A percentile compares a stretch with the other conserved stretches of the same genome.
Conservation (phyloP, 2,113 vertebrate species). For the Hippopotamus amphibius region DNA sequence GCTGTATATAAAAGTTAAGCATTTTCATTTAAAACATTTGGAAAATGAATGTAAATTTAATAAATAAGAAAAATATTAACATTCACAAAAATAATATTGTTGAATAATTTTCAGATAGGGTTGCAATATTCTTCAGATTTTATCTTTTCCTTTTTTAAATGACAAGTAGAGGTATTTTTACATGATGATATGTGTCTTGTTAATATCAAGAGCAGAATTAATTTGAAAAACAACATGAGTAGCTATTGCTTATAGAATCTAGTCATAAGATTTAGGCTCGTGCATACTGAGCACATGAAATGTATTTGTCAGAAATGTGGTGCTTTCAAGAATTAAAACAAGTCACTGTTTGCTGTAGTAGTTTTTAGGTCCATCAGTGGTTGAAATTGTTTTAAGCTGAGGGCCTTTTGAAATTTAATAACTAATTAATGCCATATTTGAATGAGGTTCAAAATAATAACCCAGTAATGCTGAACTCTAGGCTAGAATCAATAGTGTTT, state of each 20-base stretch:
- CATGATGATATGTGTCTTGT: neutral
- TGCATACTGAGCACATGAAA: neutral
- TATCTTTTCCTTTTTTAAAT: neutral
- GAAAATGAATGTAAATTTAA: neutral
- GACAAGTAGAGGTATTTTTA: neutral
- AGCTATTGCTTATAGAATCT: neutral
- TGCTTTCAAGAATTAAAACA: constrained; percentile 19
- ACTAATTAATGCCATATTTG: neutral
- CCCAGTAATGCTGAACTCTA: neutral
- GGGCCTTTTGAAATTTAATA: neutral
- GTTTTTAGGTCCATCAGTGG: neutral
- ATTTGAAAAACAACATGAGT: neutral
- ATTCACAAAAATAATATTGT: constrained; percentile 3
- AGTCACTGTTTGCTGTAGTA: neutral
- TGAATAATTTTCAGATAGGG: neutral
- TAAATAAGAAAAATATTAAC: neutral
- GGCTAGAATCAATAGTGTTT: neutral
- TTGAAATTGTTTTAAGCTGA: neutral
- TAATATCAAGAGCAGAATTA: neutral
- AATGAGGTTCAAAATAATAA: neutral
- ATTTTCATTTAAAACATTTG: neutral
- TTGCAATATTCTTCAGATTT: neutral
- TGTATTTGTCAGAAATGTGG: constrained; percentile 13
- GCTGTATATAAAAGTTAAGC: neutral
- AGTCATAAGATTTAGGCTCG: neutral